Evolutionary conservation across 2,113 vertebrate species (phyloP).

Genomic region (Scomber scombrus): DNA sequence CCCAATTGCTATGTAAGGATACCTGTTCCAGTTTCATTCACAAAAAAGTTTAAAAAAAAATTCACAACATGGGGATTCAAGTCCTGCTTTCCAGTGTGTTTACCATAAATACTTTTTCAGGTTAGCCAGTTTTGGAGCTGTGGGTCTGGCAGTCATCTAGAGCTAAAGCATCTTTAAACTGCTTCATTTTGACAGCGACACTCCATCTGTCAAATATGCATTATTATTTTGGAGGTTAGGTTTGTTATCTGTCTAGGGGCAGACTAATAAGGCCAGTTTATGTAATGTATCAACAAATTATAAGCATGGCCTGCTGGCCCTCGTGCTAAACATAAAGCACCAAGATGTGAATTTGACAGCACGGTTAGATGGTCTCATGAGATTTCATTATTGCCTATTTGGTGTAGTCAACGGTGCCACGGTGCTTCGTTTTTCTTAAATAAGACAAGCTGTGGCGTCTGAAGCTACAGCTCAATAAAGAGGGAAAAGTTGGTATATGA

Average conservation of each 20-base stretch:
- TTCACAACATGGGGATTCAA: too few species aligned
- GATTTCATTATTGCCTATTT: constrained; percentile 20
- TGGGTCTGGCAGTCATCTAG: constrained; percentile 21
- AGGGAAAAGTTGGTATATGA: constrained; percentile 42
- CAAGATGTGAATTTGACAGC: constrained; percentile 20
- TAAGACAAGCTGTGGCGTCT: constrained; percentile 22
- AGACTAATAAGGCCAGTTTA: constrained; percentile 43
- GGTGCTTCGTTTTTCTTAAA: constrained; percentile 31
- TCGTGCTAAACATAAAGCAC: neutral
- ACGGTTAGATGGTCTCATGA: neutral
- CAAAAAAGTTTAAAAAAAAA: too few species aligned
- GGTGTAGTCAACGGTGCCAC: neutral
- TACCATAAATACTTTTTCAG: constrained; percentile 15
- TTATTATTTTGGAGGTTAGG: constrained; percentile 28
- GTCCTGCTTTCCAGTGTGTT: neutral
- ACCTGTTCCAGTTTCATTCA: too few species aligned
- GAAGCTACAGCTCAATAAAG: constrained; percentile 2
- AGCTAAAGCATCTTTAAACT: constrained; percentile 47
- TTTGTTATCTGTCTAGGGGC: constrained; percentile 32
- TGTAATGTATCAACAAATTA: constrained; percentile 38
- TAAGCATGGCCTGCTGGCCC: constrained; percentile 17
- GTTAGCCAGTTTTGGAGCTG: constrained; percentile 4
- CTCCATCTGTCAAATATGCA: constrained; percentile 47
- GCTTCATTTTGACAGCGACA: constrained; percentile 40
- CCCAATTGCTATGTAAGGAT: too few species aligned